Evolutionary conservation across 2,797 vertebrate genomes (phyloP).

Genomic region (Chloroceryle inda): DNA sequence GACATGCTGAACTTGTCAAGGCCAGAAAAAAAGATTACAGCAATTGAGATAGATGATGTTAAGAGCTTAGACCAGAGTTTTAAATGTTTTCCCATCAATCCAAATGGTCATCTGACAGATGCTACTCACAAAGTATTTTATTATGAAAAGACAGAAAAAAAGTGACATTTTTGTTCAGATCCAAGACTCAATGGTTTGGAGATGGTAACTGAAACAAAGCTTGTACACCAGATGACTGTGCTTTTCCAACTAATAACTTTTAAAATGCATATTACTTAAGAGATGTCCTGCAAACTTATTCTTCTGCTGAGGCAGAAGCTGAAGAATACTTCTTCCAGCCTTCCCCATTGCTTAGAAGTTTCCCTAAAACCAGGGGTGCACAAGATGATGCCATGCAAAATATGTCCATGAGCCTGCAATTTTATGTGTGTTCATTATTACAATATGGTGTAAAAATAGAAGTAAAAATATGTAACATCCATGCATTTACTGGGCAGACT

Average conservation of each 20-base stretch:
- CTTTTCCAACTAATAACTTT: background rate
- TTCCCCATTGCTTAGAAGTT: background rate
- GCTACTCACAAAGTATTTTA: background rate
- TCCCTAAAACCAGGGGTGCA: background rate
- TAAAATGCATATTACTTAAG: background rate
- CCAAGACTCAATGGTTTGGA: background rate
- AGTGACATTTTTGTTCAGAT: background rate
- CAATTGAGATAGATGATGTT: background rate
- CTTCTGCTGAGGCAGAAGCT: background rate
- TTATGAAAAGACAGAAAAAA: background rate
- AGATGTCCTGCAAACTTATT: background rate
- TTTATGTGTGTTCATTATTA: background rate
- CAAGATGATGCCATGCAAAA: background rate
- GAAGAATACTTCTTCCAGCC: background rate
- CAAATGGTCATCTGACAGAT: background rate
- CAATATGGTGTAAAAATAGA: background rate
- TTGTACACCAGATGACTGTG: background rate
- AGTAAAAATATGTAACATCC: slow-evolving; percentile 37
- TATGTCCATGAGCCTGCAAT: background rate
- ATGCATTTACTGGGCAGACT: slow-evolving; percentile 56
- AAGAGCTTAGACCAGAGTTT: background rate
- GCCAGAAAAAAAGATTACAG: background rate
- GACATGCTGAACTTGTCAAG: background rate
- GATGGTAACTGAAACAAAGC: background rate
- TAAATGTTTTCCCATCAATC: background rate